Evolutionary conservation across 1,140 invertebrate species (phyloP).

Genomic region (Ectropis grisescens): DNA sequence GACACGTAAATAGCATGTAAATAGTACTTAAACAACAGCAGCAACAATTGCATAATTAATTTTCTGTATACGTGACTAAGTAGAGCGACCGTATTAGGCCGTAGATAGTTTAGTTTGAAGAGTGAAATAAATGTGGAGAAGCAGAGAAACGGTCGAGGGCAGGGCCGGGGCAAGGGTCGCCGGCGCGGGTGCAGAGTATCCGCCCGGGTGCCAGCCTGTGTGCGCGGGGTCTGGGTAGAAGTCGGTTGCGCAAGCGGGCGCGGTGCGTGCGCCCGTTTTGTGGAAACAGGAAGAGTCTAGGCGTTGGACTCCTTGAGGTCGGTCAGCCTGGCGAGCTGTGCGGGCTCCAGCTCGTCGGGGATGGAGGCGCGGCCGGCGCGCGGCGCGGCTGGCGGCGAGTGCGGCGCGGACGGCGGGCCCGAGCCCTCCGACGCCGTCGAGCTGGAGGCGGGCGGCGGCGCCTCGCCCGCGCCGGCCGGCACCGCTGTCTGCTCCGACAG

Average conservation of each 20-base stretch:
- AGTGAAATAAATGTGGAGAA: too few species aligned
- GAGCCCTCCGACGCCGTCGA: constrained; percentile 48
- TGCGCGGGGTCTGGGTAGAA: too few species aligned
- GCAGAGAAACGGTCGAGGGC: constrained; percentile 25
- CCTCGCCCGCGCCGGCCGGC: constrained; percentile 28
- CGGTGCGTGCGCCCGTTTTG: too few species aligned
- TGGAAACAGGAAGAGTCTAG: constrained; percentile 54
- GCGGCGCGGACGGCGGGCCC: constrained; percentile 46
- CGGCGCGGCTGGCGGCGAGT: constrained; percentile 74
- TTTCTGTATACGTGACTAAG: too few species aligned
- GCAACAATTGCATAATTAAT: too few species aligned
- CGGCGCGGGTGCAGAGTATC: too few species aligned
- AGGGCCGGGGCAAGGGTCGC: too few species aligned
- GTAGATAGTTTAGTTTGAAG: too few species aligned
- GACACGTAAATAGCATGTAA: constrained; percentile 7
- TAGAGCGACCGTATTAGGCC: too few species aligned
- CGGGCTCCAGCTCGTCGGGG: constrained; percentile 87
- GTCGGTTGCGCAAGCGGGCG: too few species aligned
- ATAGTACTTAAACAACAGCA: too few species aligned
- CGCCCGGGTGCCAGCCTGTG: too few species aligned
- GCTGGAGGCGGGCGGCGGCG: constrained; percentile 43
- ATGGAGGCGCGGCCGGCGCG: constrained; percentile 82
- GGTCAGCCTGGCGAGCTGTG: constrained; percentile 86
- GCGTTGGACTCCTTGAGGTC: constrained; percentile 91
- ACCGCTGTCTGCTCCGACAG: constrained; percentile 51